Conservation (phyloP, 2,113 vertebrate genomes). For the Coptodon rendalli region DNA sequence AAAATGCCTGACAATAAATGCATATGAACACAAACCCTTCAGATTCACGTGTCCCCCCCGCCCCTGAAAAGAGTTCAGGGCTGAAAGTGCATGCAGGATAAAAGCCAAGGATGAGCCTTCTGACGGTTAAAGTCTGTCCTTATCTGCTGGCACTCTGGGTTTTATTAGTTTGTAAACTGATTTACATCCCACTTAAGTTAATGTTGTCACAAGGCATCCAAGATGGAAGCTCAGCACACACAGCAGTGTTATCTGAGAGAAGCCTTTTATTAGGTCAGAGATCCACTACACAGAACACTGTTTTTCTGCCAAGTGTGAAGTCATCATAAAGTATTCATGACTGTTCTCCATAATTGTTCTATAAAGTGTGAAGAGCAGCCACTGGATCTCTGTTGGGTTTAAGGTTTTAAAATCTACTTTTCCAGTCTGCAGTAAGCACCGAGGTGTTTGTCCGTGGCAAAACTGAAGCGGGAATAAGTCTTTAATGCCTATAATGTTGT, state of each 20-base stretch:
- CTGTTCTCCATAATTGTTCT: not conserved
- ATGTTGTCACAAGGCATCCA: not conserved
- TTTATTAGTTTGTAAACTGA: slow-evolving; percentile 44
- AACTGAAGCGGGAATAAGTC: slow-evolving; percentile 4
- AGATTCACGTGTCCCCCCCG: fast-evolving
- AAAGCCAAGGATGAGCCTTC: not conserved
- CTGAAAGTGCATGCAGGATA: not conserved
- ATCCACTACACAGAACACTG: not conserved
- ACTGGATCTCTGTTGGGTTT: not conserved
- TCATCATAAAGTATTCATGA: not conserved
- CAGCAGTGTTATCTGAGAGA: not conserved
- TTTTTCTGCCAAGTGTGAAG: not conserved
- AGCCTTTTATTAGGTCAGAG: not conserved
- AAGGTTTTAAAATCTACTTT: not conserved
- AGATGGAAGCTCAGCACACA: not conserved
- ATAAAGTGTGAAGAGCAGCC: not conserved
- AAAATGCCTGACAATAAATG: not conserved
- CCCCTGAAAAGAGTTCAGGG: not conserved
- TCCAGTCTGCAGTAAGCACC: not conserved
- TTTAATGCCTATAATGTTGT: slow-evolving; percentile 26
- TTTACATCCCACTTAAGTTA: not conserved
- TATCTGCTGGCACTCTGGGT: slow-evolving; percentile 12
- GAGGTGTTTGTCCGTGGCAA: not conserved
- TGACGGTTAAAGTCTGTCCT: slow-evolving; percentile 14
- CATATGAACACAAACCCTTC: not conserved